Conservation (phyloP, 2,888 invertebrate genomes). For the Metellina segmentata region DNA sequence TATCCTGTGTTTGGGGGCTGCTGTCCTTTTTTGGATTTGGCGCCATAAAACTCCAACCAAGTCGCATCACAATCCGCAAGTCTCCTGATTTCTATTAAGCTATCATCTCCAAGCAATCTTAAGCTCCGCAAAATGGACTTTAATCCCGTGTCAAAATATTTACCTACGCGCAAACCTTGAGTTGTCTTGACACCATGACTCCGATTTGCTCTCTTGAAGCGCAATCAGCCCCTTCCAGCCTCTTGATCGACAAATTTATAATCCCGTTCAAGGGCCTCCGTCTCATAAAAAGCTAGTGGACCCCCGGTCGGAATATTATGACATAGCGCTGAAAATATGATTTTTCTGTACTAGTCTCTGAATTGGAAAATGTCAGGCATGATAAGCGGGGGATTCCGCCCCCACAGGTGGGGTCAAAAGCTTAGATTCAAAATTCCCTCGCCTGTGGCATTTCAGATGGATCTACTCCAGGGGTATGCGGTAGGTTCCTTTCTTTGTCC, state of each 20-base stretch:
- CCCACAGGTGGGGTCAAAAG: conserved; percentile 48
- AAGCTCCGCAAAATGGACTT: not conserved
- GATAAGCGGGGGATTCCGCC: conserved; percentile 46
- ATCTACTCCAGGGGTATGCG: conserved; percentile 30
- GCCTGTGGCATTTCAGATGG: conserved; percentile 27
- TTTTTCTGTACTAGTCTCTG: conserved; percentile 27
- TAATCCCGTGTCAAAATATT: not conserved
- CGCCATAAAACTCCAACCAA: too few species aligned
- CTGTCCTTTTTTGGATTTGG: too few species aligned
- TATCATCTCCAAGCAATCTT: not conserved
- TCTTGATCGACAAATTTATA: conserved; percentile 55
- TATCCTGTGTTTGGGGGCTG: too few species aligned
- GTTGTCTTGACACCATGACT: not conserved
- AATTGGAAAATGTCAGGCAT: conserved; percentile 48
- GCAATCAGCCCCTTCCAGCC: conserved; percentile 11
- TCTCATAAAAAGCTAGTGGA: conserved; percentile 38
- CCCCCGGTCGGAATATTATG: conserved; percentile 57
- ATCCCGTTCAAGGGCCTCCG: conserved; percentile 35
- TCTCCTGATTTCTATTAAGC: not conserved
- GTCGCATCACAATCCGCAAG: too few species aligned
- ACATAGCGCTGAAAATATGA: conserved; percentile 58
- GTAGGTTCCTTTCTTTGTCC: conserved; percentile 40
- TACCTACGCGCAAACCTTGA: not conserved
- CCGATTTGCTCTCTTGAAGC: not conserved
- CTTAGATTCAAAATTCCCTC: conserved; percentile 27